Evolutionary conservation across 1,140 invertebrate genomes (phyloP).

Genomic region (Papilio xuthus): DNA sequence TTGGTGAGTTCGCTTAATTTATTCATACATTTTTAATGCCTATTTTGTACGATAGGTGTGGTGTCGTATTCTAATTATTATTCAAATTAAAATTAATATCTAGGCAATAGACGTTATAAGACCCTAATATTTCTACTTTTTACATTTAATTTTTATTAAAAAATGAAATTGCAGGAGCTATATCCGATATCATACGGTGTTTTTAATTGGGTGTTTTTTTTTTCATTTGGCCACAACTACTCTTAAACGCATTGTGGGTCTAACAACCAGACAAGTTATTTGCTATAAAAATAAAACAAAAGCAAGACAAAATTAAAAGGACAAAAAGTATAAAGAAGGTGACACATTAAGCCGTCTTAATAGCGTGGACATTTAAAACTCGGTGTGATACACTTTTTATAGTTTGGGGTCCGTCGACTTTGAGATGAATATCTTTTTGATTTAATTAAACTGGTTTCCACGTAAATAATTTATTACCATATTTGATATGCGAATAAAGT

Average conservation of each 20-base stretch:
- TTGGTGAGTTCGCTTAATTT: conserved; percentile 8
- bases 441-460: conserved; percentile 15
- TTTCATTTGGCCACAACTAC: not conserved
- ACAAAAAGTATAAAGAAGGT: not conserved
- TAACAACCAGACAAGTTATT: not conserved
- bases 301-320: not conserved
- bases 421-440: conserved; percentile 24
- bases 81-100: not conserved
- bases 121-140: too few relatives aligned
- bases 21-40: not conserved
- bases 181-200: too few relatives aligned
- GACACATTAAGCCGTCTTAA: conserved; percentile 23
- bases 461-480: conserved; percentile 17
- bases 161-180: too few relatives aligned
- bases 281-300: not conserved
- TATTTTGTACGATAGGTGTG: not conserved
- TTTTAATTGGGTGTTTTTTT: too few relatives aligned
- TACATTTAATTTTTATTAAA: too few relatives aligned
- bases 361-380: conserved; percentile 17
- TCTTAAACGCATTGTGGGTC: not conserved
- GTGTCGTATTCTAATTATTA: not conserved
- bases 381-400: conserved; percentile 26
- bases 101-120: conserved; percentile 1
- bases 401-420: not conserved
- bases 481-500: not conserved